A percentile compares a stretch with the other conserved stretches of the same genome.
These are phyloP conservation scores for Opisthocomus hoazin DNA, from an alignment of 2,113 vertebrate genomes.

Conservation along the genomic window DNA sequence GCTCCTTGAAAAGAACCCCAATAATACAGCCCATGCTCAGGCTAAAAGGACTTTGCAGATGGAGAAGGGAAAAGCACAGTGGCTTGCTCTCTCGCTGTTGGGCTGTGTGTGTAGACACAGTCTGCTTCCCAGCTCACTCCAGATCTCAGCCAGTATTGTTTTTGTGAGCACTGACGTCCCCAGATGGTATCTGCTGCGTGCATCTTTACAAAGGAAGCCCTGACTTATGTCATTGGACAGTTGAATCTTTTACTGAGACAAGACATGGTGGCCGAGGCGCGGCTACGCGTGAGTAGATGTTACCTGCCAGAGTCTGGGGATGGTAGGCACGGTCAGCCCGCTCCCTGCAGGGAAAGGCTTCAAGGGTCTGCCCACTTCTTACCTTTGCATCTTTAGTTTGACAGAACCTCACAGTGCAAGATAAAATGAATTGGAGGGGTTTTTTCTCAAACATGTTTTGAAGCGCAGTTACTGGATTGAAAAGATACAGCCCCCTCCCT, in stretches of 20 bases:
- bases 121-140: fast-evolving
- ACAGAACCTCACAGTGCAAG: neutral
- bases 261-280: fast-evolving
- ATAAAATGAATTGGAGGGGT: neutral
- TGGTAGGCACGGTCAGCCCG: neutral
- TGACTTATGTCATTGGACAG: neutral
- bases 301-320: neutral
- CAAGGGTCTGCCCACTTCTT: neutral
- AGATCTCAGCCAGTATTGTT: neutral
- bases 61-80: neutral
- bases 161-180: neutral
- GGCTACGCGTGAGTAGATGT: neutral
- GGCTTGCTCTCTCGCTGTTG: neutral
- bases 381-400: neutral
- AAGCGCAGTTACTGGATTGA: neutral
- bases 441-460: neutral
- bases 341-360: neutral
- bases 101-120: neutral
- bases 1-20: neutral
- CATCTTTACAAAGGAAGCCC: neutral
- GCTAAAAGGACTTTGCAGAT: neutral
- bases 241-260: neutral
- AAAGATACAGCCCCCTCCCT: neutral
- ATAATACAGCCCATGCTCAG: neutral
- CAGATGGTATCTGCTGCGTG: neutral